Conservation (phyloP, 2,888 invertebrate species). For the Amblyteles armatorius region DNA sequence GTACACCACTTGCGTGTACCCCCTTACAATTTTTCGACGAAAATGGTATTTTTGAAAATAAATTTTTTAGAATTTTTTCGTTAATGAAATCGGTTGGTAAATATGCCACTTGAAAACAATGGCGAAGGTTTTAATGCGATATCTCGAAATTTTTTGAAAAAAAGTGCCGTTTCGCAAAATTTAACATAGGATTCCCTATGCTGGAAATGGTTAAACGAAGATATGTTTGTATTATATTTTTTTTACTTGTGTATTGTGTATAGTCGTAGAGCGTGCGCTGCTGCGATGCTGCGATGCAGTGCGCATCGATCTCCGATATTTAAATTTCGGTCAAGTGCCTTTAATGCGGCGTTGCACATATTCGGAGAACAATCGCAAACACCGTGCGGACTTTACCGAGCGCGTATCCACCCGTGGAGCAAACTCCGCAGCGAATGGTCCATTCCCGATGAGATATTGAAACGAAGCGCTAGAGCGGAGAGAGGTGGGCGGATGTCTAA, state of each 20-base stretch:
- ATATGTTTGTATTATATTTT: neutral
- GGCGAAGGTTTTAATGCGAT: too few relatives aligned
- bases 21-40: too few relatives aligned
- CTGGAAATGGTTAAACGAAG: too few relatives aligned
- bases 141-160: too few relatives aligned
- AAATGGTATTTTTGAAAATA: too few relatives aligned
- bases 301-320: conserved; percentile 31
- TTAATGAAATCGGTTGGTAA: too few relatives aligned
- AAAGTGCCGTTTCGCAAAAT: too few relatives aligned
- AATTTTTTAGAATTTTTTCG: too few relatives aligned
- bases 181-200: too few relatives aligned
- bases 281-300: conserved; percentile 10
- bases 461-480: conserved; percentile 35
- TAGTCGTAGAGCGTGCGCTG: neutral
- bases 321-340: conserved; percentile 56
- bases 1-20: too few relatives aligned
- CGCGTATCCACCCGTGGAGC: conserved; percentile 27
- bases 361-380: conserved; percentile 44
- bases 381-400: conserved; percentile 2
- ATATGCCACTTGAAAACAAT: too few relatives aligned
- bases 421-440: conserved; percentile 32
- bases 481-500: conserved; percentile 46
- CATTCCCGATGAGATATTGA: conserved; percentile 63
- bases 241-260: neutral
- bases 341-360: conserved; percentile 48